phyloP scores from a whole-genome alignment of 2,113 vertebrate genomes.

The Silurus meridionalis region DNA sequence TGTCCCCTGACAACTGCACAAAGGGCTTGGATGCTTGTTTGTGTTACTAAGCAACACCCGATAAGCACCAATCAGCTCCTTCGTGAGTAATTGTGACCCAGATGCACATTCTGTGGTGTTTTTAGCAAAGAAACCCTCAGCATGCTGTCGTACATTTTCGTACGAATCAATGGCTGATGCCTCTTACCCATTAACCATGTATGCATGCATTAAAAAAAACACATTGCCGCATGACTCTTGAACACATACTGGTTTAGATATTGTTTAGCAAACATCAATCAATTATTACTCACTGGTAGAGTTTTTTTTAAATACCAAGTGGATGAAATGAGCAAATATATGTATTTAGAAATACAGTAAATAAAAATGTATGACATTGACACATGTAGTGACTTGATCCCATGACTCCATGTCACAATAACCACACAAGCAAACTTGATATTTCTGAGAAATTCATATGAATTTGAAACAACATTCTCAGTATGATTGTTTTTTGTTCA shows the following conservation, averaged over 20 bases:
- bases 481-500: not conserved
- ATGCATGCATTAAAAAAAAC: not conserved
- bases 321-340: not conserved
- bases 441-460: not conserved
- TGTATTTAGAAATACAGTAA: not conserved
- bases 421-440: not conserved
- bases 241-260: not conserved
- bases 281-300: not conserved
- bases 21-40: conserved; percentile 65
- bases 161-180: conserved; percentile 1
- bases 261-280: not conserved
- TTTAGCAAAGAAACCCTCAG: conserved; percentile 45
- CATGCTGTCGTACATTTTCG: not conserved
- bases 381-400: not conserved
- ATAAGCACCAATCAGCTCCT: conserved; percentile 73
- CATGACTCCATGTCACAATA: not conserved
- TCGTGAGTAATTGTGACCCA: conserved; percentile 27
- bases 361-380: not conserved
- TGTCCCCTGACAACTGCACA: conserved; percentile 56
- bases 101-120: conserved; percentile 57
- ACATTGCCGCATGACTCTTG: not conserved
- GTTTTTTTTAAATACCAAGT: not conserved
- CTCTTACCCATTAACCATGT: not conserved
- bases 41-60: conserved; percentile 65
- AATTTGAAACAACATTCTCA: not conserved